Percentiles rank a stretch among this genome's conserved stretches.
Conservation (phyloP, 2,888 invertebrate species). For the Agriotes lineatus region DNA sequence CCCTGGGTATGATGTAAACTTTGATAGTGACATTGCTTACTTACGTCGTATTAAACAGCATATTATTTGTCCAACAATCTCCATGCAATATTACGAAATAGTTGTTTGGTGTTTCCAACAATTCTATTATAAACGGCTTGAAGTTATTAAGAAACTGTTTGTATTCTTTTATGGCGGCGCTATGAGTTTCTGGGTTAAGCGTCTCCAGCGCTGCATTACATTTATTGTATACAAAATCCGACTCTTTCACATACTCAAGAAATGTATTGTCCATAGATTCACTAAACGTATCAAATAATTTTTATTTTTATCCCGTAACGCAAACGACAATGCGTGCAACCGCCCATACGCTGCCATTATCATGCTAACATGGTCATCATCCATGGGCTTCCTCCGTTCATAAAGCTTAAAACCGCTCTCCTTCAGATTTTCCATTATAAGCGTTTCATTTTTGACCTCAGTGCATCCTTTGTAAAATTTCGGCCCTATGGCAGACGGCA, state of each 20-base stretch:
- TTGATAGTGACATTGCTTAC: not conserved
- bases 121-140: not conserved
- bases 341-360: constrained; percentile 56
- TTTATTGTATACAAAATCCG: too few relatives aligned
- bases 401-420: constrained; percentile 51
- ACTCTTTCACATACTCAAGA: not conserved
- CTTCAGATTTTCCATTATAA: constrained; percentile 56
- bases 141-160: not conserved
- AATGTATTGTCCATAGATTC: not conserved
- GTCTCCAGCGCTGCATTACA: not conserved
- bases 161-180: not conserved
- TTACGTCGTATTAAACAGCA: constrained; percentile 42
- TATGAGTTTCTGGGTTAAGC: not conserved
- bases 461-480: not conserved
- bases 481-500: not conserved
- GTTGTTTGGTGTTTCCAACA: constrained; percentile 16
- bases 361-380: constrained; percentile 53
- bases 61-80: constrained; percentile 50
- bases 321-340: constrained; percentile 57
- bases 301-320: constrained; percentile 51
- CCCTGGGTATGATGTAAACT: too few relatives aligned
- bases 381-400: constrained; percentile 52
- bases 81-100: constrained; percentile 43
- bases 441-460: constrained; percentile 35
- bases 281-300: constrained; percentile 21